Evolutionary conservation across 2,113 vertebrate species (phyloP), one percentile per base, ranked within the genome.

Genomic region (Cyphotilapia sp.): DNA sequence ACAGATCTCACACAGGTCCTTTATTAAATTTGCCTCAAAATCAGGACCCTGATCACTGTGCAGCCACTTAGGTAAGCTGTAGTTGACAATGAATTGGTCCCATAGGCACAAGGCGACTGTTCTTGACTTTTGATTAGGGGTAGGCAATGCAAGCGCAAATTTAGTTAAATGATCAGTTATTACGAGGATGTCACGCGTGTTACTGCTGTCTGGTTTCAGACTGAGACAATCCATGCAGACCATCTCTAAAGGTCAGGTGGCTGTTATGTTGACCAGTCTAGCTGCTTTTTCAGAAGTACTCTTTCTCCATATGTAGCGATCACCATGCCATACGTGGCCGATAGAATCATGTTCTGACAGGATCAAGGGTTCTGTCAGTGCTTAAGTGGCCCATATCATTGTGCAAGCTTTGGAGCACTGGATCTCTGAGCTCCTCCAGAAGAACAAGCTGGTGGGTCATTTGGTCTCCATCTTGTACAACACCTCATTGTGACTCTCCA

Each of bases 31-130:
- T 40, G n/a, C 11, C n/a, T 71, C 35, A 71, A 71, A 42, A 24
- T 71, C 66, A 42, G 66, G 8, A 40, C 66, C 2, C 2, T 71
- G 12, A 71, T 42, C 66, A 14, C 66, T 71, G n/a, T 71, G 66
- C n/a, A 42, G n/a, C n/a, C 4, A 1, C n/a, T 42, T 40, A 24
- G 63, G 63, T 24, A 69, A 3, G 17, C 35, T 38, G 12, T 14
- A 12, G 16, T 78, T 47, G 24, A 78, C 24, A 29, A 78, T 78
- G 16, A 78, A 78, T 19, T 78, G 42, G 71, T 78, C 45, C 71
- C 45, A 78, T 17, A 31, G 6, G 45, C 71, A 78, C 45, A 11
- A 49, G 9, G 71, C 6, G 3, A n/a, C 45, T 1, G 6, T 3
- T 19, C 47, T 78, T 47, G 71, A 49, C 40, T 49, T 78, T 11